Evolutionary conservation across 2,888 invertebrate species (phyloP).

Genomic region (Panzeria rudis): DNA sequence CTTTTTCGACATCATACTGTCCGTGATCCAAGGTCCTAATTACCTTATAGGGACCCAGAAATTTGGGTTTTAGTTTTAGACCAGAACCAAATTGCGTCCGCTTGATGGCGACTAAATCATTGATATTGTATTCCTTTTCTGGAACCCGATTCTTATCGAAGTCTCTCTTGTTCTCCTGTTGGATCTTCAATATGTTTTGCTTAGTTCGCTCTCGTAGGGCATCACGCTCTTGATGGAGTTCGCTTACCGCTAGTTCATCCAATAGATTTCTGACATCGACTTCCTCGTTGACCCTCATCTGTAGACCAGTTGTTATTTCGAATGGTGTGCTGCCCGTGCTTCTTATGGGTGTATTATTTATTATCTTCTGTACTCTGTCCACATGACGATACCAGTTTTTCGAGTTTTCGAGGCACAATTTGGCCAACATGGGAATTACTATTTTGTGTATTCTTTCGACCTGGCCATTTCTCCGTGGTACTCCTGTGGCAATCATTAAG

Average conservation of each 20-base stretch:
- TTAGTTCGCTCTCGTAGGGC: neutral
- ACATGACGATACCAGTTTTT: no score
- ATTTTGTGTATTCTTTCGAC: no score
- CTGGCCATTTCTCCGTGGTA: no score
- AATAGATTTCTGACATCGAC: no score
- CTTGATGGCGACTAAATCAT: constrained; percentile 69
- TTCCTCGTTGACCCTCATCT: no score
- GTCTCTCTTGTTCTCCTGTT: constrained; percentile 10
- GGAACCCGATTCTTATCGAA: constrained; percentile 40
- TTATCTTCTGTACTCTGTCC: no score
- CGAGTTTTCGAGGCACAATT: no score
- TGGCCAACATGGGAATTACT: no score
- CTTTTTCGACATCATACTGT: no score
- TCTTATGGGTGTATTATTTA: no score
- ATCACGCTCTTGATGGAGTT: neutral
- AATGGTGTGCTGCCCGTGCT: constrained; percentile 75
- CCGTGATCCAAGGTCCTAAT: no score
- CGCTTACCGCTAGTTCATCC: neutral
- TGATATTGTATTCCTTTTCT: constrained; percentile 30
- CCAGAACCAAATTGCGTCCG: constrained; percentile 69
- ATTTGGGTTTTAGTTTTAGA: constrained; percentile 62
- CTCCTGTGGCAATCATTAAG: no score
- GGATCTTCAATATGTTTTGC: neutral
- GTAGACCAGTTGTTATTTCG: neutral
- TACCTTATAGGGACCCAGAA: constrained; percentile 65